Evolutionary conservation across 2,113 vertebrate species (phyloP), one percentile per base, ranked within the genome.

Genomic region (Crotalus tigris): DNA sequence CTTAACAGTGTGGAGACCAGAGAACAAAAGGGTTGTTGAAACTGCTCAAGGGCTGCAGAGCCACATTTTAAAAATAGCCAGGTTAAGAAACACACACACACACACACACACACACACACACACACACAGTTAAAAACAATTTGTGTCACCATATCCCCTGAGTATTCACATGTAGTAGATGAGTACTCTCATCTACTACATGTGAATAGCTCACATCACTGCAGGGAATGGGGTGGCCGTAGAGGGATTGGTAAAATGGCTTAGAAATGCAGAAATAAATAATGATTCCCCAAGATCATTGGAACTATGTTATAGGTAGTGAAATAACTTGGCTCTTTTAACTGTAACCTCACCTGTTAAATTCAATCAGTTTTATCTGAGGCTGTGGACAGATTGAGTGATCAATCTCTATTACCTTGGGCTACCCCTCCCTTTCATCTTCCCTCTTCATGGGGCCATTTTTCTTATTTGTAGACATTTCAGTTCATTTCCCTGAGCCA

Each of bases 241-340:
- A 97, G 96, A 97, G 95, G 89, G 97, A 96, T 97, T 97, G 96
- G 95, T 97, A 98, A 97, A 98, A 97, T 97, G 97, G 97, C 96
- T 98, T 96, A 97, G 96, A 97, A 98, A 98, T 96, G 96, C 96
- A 97, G 97, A 98, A 98, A 97, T 97, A 98, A 98, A 98, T 98
- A 98, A 98, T 96, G 96, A 94, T 93, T 97, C 94, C 95, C 96
- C 93, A 75, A 91, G 95, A 98, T 97, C 96, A 97, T 95, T 94
- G 96, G 94, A 97, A 97, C 95, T 93, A 29, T 96, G 97, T 97
- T 97, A 97, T 94, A 94, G 88, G 75, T 93, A 95, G 85, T 5
- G 94, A 97, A 97, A 97, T 95, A 97, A 97, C 95, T 92, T 93
- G 88, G 92, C 94, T 96, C 97, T 95, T 86, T 97, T 97, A 97